phyloP scores from a whole-genome alignment of 2,888 invertebrate species.

The Andricus curvator region DNA sequence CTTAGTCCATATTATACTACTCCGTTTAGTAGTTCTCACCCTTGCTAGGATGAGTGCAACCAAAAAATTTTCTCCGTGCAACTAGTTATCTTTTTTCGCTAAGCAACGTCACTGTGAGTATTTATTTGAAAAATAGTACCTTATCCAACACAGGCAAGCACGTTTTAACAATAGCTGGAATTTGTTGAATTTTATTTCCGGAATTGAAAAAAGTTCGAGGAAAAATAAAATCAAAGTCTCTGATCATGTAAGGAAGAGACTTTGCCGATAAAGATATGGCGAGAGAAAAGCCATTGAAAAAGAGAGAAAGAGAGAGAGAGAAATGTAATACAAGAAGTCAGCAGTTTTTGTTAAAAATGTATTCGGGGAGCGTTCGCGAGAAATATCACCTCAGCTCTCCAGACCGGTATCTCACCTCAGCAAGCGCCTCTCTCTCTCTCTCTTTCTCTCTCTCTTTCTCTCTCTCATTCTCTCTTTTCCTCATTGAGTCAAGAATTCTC shows the following conservation, averaged over 20 bases:
- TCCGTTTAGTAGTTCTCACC: too few species aligned
- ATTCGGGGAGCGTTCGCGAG: conserved; percentile 65
- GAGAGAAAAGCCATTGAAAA: background rate
- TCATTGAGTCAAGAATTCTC: conserved; percentile 13
- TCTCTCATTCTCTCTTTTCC: background rate
- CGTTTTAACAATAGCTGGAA: too few species aligned
- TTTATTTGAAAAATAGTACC: too few species aligned
- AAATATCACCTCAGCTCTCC: conserved; percentile 61
- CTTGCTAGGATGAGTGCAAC: too few species aligned
- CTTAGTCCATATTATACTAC: too few species aligned
- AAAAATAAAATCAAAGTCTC: conserved; percentile 26
- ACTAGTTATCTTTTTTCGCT: too few species aligned
- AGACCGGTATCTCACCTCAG: conserved; percentile 18
- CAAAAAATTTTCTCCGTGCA: too few species aligned
- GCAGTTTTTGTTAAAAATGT: conserved; percentile 71
- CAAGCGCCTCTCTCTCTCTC: background rate
- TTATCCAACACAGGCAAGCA: too few species aligned
- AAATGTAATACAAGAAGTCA: conserved; percentile 64
- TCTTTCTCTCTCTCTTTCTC: background rate
- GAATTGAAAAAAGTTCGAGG: background rate
- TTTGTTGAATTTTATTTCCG: background rate
- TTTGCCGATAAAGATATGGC: background rate
- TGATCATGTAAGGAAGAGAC: conserved; percentile 9
- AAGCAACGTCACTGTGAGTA: too few species aligned
- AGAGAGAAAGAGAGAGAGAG: conserved; percentile 44